A percentile compares a stretch with the other conserved stretches of the same genome.
Conservation (phyloP, 1,140 invertebrate genomes). For the Penaeus vannamei region DNA sequence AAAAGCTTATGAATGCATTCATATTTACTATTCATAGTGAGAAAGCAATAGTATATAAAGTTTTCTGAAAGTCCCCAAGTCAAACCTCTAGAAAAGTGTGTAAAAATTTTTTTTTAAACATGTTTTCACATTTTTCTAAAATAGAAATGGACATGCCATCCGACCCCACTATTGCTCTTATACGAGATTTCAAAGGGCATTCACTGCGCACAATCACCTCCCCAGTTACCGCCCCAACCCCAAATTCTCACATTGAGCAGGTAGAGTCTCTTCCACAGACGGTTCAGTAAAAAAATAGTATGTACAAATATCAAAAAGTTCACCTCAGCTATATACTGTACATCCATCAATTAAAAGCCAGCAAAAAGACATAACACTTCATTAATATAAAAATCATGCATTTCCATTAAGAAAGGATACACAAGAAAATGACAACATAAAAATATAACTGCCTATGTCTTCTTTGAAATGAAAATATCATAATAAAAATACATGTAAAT, state of each 20-base stretch:
- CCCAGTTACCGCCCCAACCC: constrained; percentile 47
- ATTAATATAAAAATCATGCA: constrained; percentile 63
- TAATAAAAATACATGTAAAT: constrained; percentile 60
- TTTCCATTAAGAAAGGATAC: constrained; percentile 61
- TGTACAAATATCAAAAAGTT: constrained; percentile 65
- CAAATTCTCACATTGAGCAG: constrained; percentile 51
- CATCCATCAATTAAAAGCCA: constrained; percentile 61
- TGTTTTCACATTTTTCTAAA: constrained; percentile 65
- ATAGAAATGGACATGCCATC: constrained; percentile 66
- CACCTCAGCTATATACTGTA: constrained; percentile 63
- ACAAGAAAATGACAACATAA: constrained; percentile 60
- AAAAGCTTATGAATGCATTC: constrained; percentile 62
- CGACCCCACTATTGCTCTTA: constrained; percentile 64
- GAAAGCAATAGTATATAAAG: constrained; percentile 66
- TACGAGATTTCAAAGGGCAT: constrained; percentile 50
- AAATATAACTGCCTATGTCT: constrained; percentile 64
- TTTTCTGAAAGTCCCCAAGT: constrained; percentile 63
- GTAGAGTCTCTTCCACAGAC: constrained; percentile 55
- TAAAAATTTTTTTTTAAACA: constrained; percentile 59
- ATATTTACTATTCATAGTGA: constrained; percentile 61
- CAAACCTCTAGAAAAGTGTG: constrained; percentile 65
- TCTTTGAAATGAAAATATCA: constrained; percentile 61
- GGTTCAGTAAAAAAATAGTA: constrained; percentile 65
- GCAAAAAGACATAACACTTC: constrained; percentile 54
- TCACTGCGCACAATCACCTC: constrained; percentile 38